Evolutionary conservation across 37 sponge, comb jelly and placozoan genomes (phyloP), one percentile per base, ranked within the genome.

Genomic region (Spongia lamella): DNA sequence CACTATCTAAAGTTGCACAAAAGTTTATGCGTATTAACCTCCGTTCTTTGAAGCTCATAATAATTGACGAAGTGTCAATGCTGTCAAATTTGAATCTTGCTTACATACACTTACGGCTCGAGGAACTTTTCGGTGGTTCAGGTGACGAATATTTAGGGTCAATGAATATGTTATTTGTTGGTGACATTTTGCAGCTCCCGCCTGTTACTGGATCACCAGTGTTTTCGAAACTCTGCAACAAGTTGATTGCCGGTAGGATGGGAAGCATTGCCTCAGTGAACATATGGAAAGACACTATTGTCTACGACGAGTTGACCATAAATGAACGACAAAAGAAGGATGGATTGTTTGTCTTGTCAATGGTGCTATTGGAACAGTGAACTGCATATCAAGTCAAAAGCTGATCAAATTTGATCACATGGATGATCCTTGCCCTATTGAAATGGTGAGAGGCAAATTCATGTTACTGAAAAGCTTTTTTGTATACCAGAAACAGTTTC

Each of bases 271-370:
- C 62, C 11, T 35, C 77, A 27, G 68, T 73, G 33, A 70, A 79
- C 59, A 62, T 86, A n/a, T 79, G 80, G 80, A 62, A 67, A 9
- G 54, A 73, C 15, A 54, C 63, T 21, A 22, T 86, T 43, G 60
- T 33, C 2, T 78, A 64, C 51, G 86, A 64, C 24, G 87, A 86
- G 35, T 70, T 86, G 13, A 86, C 72, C 50, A 86, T 80, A 38
- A 92, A 92, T 80, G 84, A 84, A 68, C 78, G 86, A 21, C 86
- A 90, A 34, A 69, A 66, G 38, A 43, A 43, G n/a, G 86, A 81
- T 64, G 30, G 14, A 24, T 35, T 15, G 61, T 73, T 56, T 56
- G 32, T 43, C 78, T 89, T 37, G 79, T 89, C 13, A 89, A 89
- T 60, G 85, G 90, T 24, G 74, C 73, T 29, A 29, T 81, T 43